These are phyloP conservation scores for Melanogrammus aeglefinus DNA, from an alignment of 2,797 vertebrate species.

Conservation along the genomic window DNA sequence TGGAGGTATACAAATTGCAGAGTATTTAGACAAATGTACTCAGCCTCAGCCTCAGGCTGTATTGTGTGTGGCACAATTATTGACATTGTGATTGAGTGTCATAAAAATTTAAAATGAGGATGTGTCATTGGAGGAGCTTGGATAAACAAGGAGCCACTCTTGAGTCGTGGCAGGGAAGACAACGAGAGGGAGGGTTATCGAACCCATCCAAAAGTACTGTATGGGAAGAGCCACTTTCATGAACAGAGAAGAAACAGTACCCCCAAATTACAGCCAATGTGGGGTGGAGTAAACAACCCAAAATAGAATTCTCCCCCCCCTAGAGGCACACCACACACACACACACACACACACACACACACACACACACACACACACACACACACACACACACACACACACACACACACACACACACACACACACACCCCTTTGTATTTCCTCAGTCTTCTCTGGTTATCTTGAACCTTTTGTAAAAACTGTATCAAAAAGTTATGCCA, in stretches of 20 bases:
- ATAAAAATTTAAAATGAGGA: not conserved
- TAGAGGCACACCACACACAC: not conserved
- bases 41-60: not conserved
- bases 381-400: not conserved
- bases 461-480: not conserved
- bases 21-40: not conserved
- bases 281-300: conserved; percentile 6
- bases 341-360: not conserved
- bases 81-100: not conserved
- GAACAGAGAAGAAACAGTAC: conserved; percentile 12
- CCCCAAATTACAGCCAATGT: conserved; percentile 1
- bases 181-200: not conserved
- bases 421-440: not conserved
- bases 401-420: not conserved
- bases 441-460: not conserved
- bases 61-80: not conserved
- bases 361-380: not conserved
- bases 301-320: not conserved
- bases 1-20: too few species aligned
- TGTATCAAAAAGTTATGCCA: not conserved
- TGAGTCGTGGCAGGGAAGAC: not conserved
- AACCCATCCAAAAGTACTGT: not conserved
- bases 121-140: not conserved
- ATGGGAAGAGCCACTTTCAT: not conserved
- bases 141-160: not conserved